A percentile compares a stretch with the other conserved stretches of the same genome.
These are phyloP conservation scores for Umimayanthus chanpuru DNA, from an alignment of 92 coral and sea anemone genomes.

Conservation along the genomic window DNA sequence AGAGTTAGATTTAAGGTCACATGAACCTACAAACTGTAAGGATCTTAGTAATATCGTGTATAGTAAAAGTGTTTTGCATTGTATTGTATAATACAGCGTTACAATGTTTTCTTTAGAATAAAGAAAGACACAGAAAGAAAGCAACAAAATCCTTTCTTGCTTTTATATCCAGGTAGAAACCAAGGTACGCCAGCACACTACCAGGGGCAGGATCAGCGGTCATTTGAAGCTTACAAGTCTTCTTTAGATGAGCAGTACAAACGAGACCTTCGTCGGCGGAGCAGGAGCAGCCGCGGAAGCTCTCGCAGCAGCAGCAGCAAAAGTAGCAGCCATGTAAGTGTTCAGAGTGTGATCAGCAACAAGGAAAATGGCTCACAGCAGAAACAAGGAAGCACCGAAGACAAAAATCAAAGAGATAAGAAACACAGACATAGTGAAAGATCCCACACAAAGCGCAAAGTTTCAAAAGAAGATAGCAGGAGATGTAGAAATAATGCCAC, in stretches of 20 bases:
- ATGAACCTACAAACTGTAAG: no score
- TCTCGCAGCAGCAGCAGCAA: slow-evolving; percentile 83
- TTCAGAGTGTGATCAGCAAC: slow-evolving; percentile 71
- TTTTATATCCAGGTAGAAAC: slow-evolving; percentile 14
- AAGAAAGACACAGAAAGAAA: not conserved
- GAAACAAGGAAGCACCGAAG: slow-evolving; percentile 29
- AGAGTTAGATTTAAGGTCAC: no score
- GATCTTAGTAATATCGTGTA: no score
- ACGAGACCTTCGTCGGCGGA: slow-evolving; percentile 31
- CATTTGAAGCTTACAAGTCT: slow-evolving; percentile 50
- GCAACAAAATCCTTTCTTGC: not conserved
- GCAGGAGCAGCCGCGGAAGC: slow-evolving; percentile 63
- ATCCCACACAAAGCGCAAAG: slow-evolving; percentile 22
- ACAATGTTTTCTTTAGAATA: no score
- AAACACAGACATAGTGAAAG: slow-evolving; percentile 16
- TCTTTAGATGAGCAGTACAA: slow-evolving; percentile 66
- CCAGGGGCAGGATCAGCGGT: slow-evolving; percentile 32
- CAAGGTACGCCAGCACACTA: slow-evolving; percentile 17
- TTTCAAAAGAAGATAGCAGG: slow-evolving; percentile 36
- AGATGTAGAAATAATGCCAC: not conserved
- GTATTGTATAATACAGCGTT: no score
- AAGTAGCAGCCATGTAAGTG: slow-evolving; percentile 57
- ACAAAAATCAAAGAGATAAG: slow-evolving; percentile 5
- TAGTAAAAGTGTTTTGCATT: no score
- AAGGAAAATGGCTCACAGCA: slow-evolving; percentile 19